Percentiles rank a stretch among this genome's conserved stretches.
Evolutionary conservation across 2,888 invertebrate genomes (phyloP).

Genomic region (Rhagonycha fulva): DNA sequence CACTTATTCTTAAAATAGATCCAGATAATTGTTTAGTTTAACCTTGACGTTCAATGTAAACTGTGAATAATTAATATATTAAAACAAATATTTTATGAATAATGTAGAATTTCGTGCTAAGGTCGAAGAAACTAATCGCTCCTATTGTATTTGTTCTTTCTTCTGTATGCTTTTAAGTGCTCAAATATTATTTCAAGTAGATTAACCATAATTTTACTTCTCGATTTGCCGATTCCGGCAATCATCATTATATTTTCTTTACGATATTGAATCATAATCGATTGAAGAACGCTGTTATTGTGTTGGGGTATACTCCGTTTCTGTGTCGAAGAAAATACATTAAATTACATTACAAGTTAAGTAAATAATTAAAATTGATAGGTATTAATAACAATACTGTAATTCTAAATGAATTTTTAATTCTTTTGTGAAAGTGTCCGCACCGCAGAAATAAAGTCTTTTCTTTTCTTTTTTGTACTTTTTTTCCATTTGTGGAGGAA

Average conservation of each 20-base stretch:
- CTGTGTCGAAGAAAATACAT: too few species aligned
- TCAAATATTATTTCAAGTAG: conserved; percentile 15
- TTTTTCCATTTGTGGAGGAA: too few species aligned
- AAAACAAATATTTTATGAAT: neutral
- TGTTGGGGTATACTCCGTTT: too few species aligned
- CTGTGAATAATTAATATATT: neutral
- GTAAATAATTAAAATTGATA: too few species aligned
- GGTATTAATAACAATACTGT: too few species aligned
- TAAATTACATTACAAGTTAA: too few species aligned
- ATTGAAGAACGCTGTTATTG: too few species aligned
- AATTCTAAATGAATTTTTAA: too few species aligned
- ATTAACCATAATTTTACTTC: conserved; percentile 5
- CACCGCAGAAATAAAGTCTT: neutral
- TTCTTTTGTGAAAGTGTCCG: neutral
- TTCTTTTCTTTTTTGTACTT: too few species aligned
- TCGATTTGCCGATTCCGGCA: neutral
- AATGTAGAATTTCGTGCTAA: conserved; percentile 6
- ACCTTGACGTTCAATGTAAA: neutral
- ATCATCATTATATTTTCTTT: neutral
- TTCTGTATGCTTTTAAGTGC: conserved; percentile 1
- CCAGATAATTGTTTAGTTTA: neutral
- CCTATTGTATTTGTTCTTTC: conserved; percentile 12
- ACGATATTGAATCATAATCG: too few species aligned
- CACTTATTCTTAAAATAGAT: neutral
- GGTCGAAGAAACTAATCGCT: conserved; percentile 1